A percentile compares a stretch with the other conserved stretches of the same genome.
phyloP scores from a whole-genome alignment of 2,797 vertebrate genomes.

The Enteromius radiatus region DNA sequence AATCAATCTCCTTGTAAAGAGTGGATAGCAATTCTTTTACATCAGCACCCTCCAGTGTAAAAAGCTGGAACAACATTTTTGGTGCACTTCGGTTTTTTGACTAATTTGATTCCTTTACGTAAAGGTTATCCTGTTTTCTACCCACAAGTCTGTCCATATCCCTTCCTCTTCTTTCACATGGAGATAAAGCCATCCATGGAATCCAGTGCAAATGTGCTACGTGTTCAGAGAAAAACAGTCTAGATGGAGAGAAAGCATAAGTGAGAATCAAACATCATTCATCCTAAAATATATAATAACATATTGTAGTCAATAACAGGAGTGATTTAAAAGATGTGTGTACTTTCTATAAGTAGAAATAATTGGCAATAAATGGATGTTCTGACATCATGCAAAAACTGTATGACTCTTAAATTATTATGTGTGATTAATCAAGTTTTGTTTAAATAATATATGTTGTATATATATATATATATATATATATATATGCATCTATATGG shows the following conservation, averaged over 20 bases:
- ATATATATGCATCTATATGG: too few relatives aligned
- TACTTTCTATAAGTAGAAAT: not conserved
- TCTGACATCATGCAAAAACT: not conserved
- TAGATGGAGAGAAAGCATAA: constrained; percentile 21
- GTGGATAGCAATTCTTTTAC: constrained; percentile 37
- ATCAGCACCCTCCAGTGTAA: constrained; percentile 54
- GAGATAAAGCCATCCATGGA: constrained; percentile 34
- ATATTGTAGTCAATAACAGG: not conserved
- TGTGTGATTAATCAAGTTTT: too few relatives aligned
- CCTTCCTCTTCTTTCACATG: constrained; percentile 39
- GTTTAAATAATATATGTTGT: too few relatives aligned
- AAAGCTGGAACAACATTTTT: constrained; percentile 44
- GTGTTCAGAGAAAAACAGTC: constrained; percentile 42
- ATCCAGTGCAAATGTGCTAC: constrained; percentile 56
- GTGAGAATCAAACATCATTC: not conserved
- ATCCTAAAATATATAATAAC: not conserved
- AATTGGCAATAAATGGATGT: not conserved
- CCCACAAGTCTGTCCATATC: constrained; percentile 40
- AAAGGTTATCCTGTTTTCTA: constrained; percentile 17
- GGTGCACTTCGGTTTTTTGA: not conserved
- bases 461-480: too few relatives aligned
- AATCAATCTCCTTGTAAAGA: not conserved
- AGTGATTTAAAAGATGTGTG: not conserved
- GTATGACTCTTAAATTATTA: not conserved
- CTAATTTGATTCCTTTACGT: constrained; percentile 3